Conservation (phyloP, 2,888 invertebrate species). For the Ophion ellenae region DNA sequence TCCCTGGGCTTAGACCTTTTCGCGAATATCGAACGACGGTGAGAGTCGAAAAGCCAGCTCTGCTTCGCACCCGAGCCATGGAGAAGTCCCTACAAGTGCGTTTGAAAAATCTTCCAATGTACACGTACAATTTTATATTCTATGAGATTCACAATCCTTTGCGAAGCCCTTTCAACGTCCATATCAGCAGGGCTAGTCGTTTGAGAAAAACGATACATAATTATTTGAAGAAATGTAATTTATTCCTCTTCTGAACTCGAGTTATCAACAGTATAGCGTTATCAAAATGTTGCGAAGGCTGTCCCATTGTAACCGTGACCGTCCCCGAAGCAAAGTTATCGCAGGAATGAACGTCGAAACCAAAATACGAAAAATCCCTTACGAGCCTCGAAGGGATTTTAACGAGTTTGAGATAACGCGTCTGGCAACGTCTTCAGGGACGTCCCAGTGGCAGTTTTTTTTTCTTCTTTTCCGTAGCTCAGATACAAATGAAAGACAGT, state of each 20-base stretch:
- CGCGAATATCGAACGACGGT: slow-evolving; percentile 23
- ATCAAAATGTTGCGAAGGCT: neutral
- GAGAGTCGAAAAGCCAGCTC: slow-evolving; percentile 21
- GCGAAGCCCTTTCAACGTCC: neutral
- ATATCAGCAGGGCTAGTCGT: neutral
- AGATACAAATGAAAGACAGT: slow-evolving; percentile 17
- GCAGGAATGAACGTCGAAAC: neutral
- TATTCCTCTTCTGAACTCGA: neutral
- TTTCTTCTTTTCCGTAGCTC: slow-evolving; percentile 26
- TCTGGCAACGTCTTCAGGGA: slow-evolving; percentile 48
- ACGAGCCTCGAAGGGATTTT: slow-evolving; percentile 71
- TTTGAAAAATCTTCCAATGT: slow-evolving; percentile 25
- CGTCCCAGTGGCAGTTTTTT: slow-evolving; percentile 18
- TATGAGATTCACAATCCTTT: neutral
- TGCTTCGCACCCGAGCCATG: neutral
- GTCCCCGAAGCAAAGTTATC: neutral
- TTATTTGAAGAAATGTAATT: too few relatives aligned
- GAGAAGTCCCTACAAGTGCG: neutral
- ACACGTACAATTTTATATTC: neutral
- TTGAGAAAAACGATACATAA: too few relatives aligned
- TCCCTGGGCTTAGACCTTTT: slow-evolving; percentile 71
- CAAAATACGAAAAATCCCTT: slow-evolving; percentile 66
- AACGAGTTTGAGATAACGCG: slow-evolving; percentile 74
- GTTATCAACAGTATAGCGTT: neutral
- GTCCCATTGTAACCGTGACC: slow-evolving; percentile 16